phyloP scores from a whole-genome alignment of 1,140 invertebrate genomes.

The Orchesella cincta region DNA sequence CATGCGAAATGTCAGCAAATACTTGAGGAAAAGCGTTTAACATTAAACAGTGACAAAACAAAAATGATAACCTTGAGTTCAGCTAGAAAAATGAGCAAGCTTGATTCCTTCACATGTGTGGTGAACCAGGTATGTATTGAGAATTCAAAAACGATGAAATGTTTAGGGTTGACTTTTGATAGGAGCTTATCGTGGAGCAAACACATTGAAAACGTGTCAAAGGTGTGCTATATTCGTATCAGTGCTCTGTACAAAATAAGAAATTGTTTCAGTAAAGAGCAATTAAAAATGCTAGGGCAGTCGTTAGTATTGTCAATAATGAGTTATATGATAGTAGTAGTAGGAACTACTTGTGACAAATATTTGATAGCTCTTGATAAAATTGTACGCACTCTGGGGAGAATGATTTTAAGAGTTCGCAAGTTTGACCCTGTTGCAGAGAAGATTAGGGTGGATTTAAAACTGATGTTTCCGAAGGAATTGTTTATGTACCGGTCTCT shows the following conservation, averaged over 20 bases:
- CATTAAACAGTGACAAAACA: neutral
- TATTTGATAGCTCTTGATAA: neutral
- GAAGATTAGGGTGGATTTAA: neutral
- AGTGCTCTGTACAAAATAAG: neutral
- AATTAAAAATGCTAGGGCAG: neutral
- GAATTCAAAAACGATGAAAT: neutral
- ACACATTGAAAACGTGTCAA: slow-evolving; percentile 5
- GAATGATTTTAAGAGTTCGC: neutral
- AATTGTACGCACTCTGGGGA: neutral
- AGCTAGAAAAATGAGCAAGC: neutral
- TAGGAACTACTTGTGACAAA: neutral
- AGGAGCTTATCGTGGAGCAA: neutral
- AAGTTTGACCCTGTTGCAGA: neutral
- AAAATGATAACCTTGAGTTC: neutral
- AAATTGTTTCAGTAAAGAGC: neutral
- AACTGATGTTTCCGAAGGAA: neutral
- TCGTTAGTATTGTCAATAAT: neutral
- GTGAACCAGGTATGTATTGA: neutral
- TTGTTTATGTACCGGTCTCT: neutral
- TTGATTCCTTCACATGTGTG: neutral
- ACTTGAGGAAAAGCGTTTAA: neutral
- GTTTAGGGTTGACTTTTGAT: slow-evolving; percentile 7
- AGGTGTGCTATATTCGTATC: neutral
- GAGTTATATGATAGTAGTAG: neutral
- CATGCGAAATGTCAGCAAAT: neutral